Evolutionary conservation across 2,113 vertebrate genomes (phyloP).

Genomic region (Corydoras sp.): DNA sequence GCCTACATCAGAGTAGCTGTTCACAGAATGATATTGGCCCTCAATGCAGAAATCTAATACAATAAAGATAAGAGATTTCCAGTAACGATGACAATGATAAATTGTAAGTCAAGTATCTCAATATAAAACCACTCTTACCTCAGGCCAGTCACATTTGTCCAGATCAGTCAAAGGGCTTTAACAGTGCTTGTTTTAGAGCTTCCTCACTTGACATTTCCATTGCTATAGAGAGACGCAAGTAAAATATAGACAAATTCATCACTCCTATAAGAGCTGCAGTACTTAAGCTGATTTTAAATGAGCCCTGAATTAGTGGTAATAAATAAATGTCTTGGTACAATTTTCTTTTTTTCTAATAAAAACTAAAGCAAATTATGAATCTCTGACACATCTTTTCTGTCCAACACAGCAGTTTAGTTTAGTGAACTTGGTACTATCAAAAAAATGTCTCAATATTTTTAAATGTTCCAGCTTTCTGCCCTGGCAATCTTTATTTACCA

Average conservation of each 20-base stretch:
- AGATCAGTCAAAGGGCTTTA: no score
- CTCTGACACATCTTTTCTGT: slow-evolving; percentile 32
- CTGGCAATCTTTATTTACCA: slow-evolving; percentile 37
- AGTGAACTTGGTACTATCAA: slow-evolving; percentile 54
- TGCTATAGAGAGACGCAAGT: no score
- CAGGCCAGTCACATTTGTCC: slow-evolving; percentile 7
- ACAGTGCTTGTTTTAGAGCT: no score
- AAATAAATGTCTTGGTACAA: no score
- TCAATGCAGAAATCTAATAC: no score
- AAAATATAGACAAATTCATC: no score
- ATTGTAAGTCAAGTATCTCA: no score
- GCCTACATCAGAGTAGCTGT: slow-evolving; percentile 7
- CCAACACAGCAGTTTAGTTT: slow-evolving; percentile 48
- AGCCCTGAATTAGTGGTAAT: no score
- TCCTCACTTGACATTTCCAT: no score
- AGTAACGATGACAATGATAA: no score
- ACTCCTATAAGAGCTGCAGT: background rate
- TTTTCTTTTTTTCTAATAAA: background rate
- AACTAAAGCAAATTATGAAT: slow-evolving; percentile 17
- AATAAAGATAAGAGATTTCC: no score
- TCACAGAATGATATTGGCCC: slow-evolving; percentile 1
- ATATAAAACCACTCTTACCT: slow-evolving; percentile 20
- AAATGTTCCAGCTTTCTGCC: slow-evolving; percentile 30
- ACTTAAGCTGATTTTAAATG: slow-evolving; percentile 8
- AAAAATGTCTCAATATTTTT: slow-evolving; percentile 48